Evolutionary conservation across 1,140 invertebrate genomes (phyloP).

Genomic region (Leptopilina clavipes): DNA sequence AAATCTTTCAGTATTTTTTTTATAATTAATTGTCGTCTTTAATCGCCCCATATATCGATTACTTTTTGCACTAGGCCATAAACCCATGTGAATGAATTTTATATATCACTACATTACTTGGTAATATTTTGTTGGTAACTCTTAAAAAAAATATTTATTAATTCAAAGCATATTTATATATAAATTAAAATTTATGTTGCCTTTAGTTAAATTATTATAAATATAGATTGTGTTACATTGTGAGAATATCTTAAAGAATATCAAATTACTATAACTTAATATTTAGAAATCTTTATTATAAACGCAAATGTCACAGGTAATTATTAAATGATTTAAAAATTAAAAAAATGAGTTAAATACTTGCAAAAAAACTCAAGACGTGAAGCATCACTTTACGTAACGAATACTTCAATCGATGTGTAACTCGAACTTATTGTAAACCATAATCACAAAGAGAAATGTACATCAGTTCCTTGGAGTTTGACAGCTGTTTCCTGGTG

Average conservation of each 20-base stretch:
- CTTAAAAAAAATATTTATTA: too few species aligned
- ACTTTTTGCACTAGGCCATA: neutral
- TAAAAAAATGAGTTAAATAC: neutral
- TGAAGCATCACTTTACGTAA: neutral
- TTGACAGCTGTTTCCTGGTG: slow-evolving; percentile 72
- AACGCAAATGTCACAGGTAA: neutral
- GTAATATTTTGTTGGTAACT: too few species aligned
- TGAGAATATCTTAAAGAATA: neutral
- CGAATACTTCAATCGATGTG: slow-evolving; percentile 22
- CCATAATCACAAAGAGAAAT: slow-evolving; percentile 35
- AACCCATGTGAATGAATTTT: neutral
- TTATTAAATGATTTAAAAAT: neutral
- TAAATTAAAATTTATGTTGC: too few species aligned
- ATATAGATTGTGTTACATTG: neutral
- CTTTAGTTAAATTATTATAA: too few species aligned
- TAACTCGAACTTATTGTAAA: slow-evolving; percentile 35
- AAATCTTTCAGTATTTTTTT: neutral
- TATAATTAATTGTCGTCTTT: neutral
- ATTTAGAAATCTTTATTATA: slow-evolving; percentile 18
- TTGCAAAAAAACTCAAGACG: neutral
- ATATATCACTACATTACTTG: neutral
- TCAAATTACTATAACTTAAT: neutral
- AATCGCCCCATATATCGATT: neutral
- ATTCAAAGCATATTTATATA: too few species aligned
- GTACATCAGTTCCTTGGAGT: slow-evolving; percentile 68